Conservation (phyloP, 2,888 invertebrate species). For the Sepiola atlantica region DNA sequence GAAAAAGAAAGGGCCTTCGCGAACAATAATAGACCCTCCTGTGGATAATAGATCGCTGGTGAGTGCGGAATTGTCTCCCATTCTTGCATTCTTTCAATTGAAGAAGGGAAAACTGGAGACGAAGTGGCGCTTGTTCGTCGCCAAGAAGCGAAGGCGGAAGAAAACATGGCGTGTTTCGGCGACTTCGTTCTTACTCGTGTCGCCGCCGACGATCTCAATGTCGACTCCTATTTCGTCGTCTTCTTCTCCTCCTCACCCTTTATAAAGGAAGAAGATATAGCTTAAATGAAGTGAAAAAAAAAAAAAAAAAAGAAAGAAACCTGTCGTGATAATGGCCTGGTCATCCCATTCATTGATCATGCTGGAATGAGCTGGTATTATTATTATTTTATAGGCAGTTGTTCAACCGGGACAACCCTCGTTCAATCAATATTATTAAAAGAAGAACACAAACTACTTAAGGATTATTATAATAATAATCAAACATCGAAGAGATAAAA, state of each 20-base stretch:
- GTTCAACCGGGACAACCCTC: not conserved
- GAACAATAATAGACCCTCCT: not conserved
- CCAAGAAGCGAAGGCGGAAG: constrained; percentile 6
- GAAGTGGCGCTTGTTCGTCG: constrained; percentile 5
- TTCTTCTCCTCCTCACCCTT: not conserved
- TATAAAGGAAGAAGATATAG: not conserved
- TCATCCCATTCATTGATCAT: not conserved
- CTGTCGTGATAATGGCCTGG: not conserved
- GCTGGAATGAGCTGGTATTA: too few species aligned
- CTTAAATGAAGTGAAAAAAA: not conserved
- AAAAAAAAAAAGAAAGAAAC: not conserved
- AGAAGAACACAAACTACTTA: too few species aligned
- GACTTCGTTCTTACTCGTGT: not conserved
- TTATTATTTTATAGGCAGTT: too few species aligned
- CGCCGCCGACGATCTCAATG: not conserved
- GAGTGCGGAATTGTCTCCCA: not conserved
- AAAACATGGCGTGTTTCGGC: constrained; percentile 32
- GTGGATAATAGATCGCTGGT: not conserved
- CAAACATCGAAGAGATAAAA: too few species aligned
- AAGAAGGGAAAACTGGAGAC: constrained; percentile 32
- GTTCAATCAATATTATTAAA: not conserved
- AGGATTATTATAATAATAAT: too few species aligned
- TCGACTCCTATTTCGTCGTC: not conserved
- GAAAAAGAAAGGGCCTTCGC: not conserved
- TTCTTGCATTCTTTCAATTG: not conserved